Evolutionary conservation across 23 tunicate genomes (phyloP).

Genomic region (Halocynthia roretzi): DNA sequence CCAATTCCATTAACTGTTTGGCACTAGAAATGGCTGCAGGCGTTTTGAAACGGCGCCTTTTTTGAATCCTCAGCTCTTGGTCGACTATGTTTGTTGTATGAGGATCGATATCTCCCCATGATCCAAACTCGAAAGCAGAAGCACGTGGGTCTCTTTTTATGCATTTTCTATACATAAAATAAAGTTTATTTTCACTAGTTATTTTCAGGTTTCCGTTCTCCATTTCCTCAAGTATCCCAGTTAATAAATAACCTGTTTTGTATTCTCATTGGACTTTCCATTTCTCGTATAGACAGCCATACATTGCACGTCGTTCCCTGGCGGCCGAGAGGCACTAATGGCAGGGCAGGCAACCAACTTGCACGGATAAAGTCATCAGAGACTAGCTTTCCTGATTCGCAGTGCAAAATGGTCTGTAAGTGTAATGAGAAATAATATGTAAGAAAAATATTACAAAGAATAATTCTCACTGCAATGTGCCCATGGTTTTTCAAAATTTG

Average conservation of each 20-base stretch:
- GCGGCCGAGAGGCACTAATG: constrained; percentile 71
- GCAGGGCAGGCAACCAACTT: constrained; percentile 49
- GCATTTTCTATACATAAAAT: not conserved
- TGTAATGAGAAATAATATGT: too few relatives aligned
- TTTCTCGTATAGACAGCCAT: constrained; percentile 59
- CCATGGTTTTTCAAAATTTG: too few relatives aligned
- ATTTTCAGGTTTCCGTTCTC: too few relatives aligned
- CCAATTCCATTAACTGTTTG: too few relatives aligned
- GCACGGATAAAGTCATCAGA: constrained; percentile 32
- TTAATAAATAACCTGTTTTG: constrained; percentile 24
- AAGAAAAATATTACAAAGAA: too few relatives aligned
- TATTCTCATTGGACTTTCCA: constrained; percentile 43
- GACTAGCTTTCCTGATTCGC: constrained; percentile 51
- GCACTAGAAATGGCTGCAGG: too few relatives aligned
- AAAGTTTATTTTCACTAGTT: too few relatives aligned
- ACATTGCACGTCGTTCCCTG: constrained; percentile 33
- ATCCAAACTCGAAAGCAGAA: constrained; percentile 9
- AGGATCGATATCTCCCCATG: too few relatives aligned
- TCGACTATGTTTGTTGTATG: too few relatives aligned
- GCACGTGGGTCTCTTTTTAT: constrained; percentile 4
- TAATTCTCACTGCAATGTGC: too few relatives aligned
- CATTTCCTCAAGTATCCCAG: not conserved
- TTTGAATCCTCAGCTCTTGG: too few relatives aligned
- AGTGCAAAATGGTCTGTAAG: constrained; percentile 32
- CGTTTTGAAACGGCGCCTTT: too few relatives aligned